Conservation (phyloP, 2,797 vertebrate species). For the Squalus acanthias region DNA sequence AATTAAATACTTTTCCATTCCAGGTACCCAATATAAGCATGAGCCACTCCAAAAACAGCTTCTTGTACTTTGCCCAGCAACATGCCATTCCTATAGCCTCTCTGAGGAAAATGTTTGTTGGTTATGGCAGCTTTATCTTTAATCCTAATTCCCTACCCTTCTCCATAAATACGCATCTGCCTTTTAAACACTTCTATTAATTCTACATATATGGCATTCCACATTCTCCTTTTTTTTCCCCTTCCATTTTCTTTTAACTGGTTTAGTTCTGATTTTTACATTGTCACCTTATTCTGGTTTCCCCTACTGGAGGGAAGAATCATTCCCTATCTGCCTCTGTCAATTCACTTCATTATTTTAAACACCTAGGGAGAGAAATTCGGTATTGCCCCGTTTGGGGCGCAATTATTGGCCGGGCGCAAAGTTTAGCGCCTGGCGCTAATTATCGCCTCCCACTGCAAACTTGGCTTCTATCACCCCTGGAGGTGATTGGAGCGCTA, state of each 20-base stretch:
- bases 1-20: constrained; percentile 21
- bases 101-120: background rate
- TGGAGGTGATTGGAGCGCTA: too few relatives aligned
- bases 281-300: background rate
- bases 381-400: too few relatives aligned
- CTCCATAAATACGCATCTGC: background rate
- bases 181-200: background rate
- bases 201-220: background rate
- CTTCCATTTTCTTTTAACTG: background rate
- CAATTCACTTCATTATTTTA: background rate
- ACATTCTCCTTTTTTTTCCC: background rate
- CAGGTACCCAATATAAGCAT: background rate
- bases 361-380: too few relatives aligned
- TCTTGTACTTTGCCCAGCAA: background rate
- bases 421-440: too few relatives aligned
- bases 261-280: background rate
- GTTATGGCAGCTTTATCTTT: background rate
- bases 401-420: too few relatives aligned
- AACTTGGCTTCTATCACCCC: too few relatives aligned
- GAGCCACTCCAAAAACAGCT: background rate
- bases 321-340: background rate
- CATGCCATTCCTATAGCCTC: background rate
- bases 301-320: background rate
- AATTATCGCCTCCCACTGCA: too few relatives aligned
- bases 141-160: background rate